Evolutionary conservation across 53 echinoderm and acorn worm species (phyloP).

Genomic region (Paracentrotus lividus): DNA sequence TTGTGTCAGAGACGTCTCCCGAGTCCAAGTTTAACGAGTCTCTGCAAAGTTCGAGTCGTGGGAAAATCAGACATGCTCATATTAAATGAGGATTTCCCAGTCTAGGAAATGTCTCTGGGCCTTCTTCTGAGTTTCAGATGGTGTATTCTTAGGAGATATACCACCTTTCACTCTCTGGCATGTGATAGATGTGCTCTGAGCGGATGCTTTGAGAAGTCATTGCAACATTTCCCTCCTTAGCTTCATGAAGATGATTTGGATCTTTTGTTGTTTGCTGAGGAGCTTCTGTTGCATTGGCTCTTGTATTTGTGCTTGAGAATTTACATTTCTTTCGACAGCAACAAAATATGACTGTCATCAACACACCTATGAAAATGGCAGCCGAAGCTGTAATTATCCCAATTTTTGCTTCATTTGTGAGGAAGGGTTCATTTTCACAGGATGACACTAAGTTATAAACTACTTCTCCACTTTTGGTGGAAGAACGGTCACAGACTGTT

Average conservation of each 20-base stretch:
- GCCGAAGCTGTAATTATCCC: constrained; percentile 30
- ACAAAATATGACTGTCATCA: background rate
- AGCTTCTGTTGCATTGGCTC: no score
- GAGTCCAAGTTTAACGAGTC: no score
- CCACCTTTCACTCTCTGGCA: background rate
- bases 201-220: background rate
- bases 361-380: background rate
- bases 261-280: no score
- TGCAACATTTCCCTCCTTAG: background rate
- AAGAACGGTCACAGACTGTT: background rate
- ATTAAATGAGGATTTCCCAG: no score
- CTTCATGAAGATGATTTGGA: background rate
- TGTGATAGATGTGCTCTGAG: background rate
- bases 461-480: background rate
- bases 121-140: no score
- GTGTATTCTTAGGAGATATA: no score
- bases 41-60: no score
- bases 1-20: no score
- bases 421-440: background rate
- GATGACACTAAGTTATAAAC: background rate
- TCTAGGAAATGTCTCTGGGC: no score
- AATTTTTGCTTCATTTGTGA: background rate
- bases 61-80: no score
- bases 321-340: background rate
- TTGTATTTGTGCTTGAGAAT: background rate